Conservation (phyloP, 1,140 invertebrate species). For the Neodiprion lecontei region DNA sequence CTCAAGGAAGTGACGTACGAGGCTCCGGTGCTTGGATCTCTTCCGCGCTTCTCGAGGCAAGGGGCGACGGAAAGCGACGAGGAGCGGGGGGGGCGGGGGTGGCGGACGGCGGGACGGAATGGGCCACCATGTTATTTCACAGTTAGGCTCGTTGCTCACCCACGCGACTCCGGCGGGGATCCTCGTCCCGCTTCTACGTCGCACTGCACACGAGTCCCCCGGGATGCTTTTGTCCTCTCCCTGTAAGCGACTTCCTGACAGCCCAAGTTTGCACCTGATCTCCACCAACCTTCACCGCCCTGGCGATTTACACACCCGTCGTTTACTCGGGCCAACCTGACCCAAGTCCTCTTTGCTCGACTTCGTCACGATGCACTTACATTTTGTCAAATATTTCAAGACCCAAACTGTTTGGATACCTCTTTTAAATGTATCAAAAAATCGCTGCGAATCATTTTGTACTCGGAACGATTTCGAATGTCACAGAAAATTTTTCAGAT, state of each 20-base stretch:
- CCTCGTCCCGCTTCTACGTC: slow-evolving; percentile 22
- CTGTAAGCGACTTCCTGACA: slow-evolving; percentile 63
- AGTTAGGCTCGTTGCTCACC: slow-evolving; percentile 52
- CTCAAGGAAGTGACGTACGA: slow-evolving; percentile 55
- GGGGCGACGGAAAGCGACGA: not conserved
- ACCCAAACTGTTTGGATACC: no score
- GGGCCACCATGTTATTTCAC: slow-evolving; percentile 59
- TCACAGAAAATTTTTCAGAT: no score
- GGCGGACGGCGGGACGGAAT: slow-evolving; percentile 37
- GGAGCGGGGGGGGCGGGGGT: slow-evolving; percentile 22
- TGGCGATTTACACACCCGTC: not conserved
- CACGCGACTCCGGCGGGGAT: slow-evolving; percentile 18
- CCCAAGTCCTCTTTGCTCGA: not conserved
- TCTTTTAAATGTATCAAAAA: no score
- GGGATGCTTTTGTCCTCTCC: slow-evolving; percentile 61
- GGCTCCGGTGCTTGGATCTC: slow-evolving; percentile 39
- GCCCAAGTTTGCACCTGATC: slow-evolving; percentile 61
- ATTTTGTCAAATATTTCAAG: no score
- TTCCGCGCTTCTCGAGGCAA: not conserved
- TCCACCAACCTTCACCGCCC: slow-evolving; percentile 37
- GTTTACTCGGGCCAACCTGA: not conserved
- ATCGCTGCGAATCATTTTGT: no score
- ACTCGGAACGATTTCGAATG: no score
- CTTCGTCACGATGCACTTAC: not conserved
- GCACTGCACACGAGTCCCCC: slow-evolving; percentile 51